Evolutionary conservation across 2,113 vertebrate species (phyloP).

Genomic region (Esox niger): DNA sequence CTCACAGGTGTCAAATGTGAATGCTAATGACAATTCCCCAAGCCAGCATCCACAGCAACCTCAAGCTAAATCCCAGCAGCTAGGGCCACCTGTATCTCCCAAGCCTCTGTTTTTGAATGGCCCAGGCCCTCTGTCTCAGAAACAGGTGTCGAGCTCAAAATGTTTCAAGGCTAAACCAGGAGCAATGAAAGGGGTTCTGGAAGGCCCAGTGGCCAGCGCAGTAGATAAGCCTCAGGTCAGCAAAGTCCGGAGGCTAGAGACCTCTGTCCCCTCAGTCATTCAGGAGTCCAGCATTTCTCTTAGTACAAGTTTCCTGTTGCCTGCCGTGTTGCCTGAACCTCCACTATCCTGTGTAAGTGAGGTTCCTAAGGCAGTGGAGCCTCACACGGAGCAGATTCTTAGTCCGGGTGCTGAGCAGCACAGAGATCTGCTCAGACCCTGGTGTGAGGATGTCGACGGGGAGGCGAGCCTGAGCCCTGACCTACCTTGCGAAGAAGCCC

Average conservation of each 20-base stretch:
- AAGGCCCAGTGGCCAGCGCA: slow-evolving; percentile 35
- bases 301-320: slow-evolving; percentile 22
- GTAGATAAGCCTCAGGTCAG: slow-evolving; percentile 57
- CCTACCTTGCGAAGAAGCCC: slow-evolving; percentile 78
- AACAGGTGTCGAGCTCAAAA: slow-evolving; percentile 52
- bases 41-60: slow-evolving; percentile 62
- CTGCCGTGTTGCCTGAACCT: slow-evolving; percentile 22
- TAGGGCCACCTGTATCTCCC: slow-evolving; percentile 64
- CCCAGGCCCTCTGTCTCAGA: slow-evolving; percentile 55
- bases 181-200: slow-evolving; percentile 37
- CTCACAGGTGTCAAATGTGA: slow-evolving; percentile 80
- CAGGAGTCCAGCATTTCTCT: slow-evolving; percentile 19
- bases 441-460: slow-evolving; percentile 47
- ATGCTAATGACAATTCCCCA: slow-evolving; percentile 75
- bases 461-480: slow-evolving; percentile 76
- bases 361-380: slow-evolving; percentile 4
- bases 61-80: slow-evolving; percentile 34
- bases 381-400: slow-evolving; percentile 20
- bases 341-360: slow-evolving; percentile 12
- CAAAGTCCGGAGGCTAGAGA: slow-evolving; percentile 60
- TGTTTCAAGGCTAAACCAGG: slow-evolving; percentile 60
- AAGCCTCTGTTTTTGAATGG: slow-evolving; percentile 60
- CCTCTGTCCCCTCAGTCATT: slow-evolving; percentile 3
- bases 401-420: not conserved
- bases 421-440: slow-evolving; percentile 13